Evolutionary conservation across 2,113 vertebrate species (phyloP).

Genomic region (Prietella phreatophila): DNA sequence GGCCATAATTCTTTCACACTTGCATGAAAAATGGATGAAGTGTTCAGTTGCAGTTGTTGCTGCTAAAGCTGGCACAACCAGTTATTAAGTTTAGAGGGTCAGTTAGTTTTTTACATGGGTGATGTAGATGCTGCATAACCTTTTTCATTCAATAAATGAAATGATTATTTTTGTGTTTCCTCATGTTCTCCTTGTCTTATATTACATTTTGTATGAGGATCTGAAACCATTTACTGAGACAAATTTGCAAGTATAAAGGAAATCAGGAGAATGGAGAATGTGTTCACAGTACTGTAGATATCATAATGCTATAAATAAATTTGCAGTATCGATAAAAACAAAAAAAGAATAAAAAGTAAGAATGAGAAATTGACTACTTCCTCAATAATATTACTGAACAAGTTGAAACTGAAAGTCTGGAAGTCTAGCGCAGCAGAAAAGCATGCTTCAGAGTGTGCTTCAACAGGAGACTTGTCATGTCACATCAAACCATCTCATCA

Average conservation of each 20-base stretch:
- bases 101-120: neutral
- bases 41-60: neutral
- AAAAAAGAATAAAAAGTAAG: neutral
- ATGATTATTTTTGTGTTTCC: neutral
- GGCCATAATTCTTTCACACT: neutral
- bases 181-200: neutral
- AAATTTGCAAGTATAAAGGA: neutral
- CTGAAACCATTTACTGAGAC: neutral
- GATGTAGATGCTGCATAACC: neutral
- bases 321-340: neutral
- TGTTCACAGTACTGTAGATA: neutral
- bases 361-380: neutral
- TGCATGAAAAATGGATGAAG: neutral
- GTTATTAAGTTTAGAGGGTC: neutral
- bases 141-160: neutral
- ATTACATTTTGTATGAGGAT: neutral
- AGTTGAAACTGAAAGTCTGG: neutral
- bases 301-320: neutral
- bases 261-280: neutral
- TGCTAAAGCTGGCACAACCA: neutral
- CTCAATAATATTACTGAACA: constrained; percentile 13
- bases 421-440: constrained; percentile 1
- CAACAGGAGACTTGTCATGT: neutral
- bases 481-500: too few relatives aligned
- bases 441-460: neutral